A percentile compares a stretch with the other conserved stretches of the same genome.
Conservation (phyloP, 2,113 vertebrate genomes). For the Lycocorax pyrrhopterus region DNA sequence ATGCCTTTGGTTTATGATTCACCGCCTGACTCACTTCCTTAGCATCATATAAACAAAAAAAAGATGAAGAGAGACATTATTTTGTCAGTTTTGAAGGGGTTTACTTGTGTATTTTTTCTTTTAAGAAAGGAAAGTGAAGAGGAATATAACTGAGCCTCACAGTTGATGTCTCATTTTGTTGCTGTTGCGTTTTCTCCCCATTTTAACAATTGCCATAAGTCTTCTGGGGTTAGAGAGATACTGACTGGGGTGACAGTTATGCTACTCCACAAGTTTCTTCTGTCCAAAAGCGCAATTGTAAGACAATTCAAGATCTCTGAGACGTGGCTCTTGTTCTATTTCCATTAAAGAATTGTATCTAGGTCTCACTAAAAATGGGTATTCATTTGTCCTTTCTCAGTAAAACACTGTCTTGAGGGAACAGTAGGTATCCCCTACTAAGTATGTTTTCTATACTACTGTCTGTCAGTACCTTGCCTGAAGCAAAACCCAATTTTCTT, state of each 20-base stretch:
- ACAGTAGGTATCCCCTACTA: not conserved
- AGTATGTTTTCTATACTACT: not conserved
- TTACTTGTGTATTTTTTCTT: not conserved
- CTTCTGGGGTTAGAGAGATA: not conserved
- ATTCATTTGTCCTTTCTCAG: not conserved
- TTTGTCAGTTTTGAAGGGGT: not conserved
- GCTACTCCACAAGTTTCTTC: not conserved
- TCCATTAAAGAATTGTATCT: not conserved
- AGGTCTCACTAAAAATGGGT: not conserved
- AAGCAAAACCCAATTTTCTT: not conserved
- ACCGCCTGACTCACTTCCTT: not conserved
- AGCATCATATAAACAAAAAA: not conserved
- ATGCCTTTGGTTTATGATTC: not conserved
- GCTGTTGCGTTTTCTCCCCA: not conserved
- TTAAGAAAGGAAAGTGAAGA: not conserved
- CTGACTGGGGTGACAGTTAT: not conserved
- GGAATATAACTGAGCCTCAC: not conserved
- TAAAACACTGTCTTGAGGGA: not conserved
- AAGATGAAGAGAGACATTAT: not conserved
- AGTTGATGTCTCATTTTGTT: not conserved
- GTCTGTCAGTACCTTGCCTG: not conserved
- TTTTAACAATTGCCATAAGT: not conserved
- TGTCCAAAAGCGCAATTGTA: not conserved
- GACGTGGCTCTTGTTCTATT: not conserved
- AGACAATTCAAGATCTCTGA: not conserved